phyloP scores from a whole-genome alignment of 2,113 vertebrate genomes.

The Pseudorhombus dupliciocellatus region DNA sequence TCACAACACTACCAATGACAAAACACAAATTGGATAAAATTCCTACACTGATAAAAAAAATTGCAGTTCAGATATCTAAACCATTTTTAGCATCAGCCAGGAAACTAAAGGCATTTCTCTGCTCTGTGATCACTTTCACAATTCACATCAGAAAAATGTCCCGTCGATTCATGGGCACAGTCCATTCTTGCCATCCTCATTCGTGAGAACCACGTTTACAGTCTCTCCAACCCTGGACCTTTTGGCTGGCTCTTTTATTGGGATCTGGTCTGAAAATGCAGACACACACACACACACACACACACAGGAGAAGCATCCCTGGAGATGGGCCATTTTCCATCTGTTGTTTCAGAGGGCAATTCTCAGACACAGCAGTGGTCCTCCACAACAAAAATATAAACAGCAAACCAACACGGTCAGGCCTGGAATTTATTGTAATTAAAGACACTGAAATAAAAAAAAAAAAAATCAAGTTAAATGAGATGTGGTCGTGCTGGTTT shows the following conservation, averaged over 20 bases:
- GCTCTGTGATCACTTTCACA: slow-evolving; percentile 26
- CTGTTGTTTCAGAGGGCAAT: slow-evolving; percentile 50
- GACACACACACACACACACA: slow-evolving; percentile 10
- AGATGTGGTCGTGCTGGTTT: slow-evolving; percentile 10
- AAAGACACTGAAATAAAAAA: not conserved
- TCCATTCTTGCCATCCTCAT: slow-evolving; percentile 25
- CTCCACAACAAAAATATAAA: slow-evolving; percentile 52
- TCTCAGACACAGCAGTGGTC: slow-evolving; percentile 66
- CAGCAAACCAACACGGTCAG: slow-evolving; percentile 15
- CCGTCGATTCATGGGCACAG: slow-evolving; percentile 57
- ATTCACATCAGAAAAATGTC: slow-evolving; percentile 59
- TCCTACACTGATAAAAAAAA: not conserved
- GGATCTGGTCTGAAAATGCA: slow-evolving; percentile 51
- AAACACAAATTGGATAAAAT: not conserved
- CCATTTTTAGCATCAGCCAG: slow-evolving; percentile 23
- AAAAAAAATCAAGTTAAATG: not conserved
- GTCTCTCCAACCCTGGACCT: slow-evolving; percentile 61
- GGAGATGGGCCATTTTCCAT: slow-evolving; percentile 54
- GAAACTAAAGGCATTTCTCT: slow-evolving; percentile 23
- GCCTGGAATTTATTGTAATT: slow-evolving; percentile 29
- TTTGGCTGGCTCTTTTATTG: slow-evolving; percentile 71
- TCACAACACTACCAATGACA: not conserved
- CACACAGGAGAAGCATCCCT: slow-evolving; percentile 46
- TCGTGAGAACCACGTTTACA: slow-evolving; percentile 72
- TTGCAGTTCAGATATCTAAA: not conserved